Conservation (phyloP, 2,888 invertebrate species). For the Drosophila sordidapex region DNA sequence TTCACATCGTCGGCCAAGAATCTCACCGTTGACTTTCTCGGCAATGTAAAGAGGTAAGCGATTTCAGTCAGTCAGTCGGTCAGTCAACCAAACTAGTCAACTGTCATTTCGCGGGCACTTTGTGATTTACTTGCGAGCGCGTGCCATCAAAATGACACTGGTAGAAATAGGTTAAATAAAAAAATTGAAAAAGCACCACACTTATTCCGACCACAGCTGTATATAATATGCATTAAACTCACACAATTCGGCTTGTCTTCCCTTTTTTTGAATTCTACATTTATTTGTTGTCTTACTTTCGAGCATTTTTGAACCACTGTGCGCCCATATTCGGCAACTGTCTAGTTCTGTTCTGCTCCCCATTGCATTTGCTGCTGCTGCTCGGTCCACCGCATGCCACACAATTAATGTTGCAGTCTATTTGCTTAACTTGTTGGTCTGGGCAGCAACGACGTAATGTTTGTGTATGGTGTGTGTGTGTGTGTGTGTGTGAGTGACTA, state of each 20-base stretch:
- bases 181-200: too few species aligned
- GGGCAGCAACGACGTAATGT: conserved; percentile 29
- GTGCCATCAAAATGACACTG: conserved; percentile 12
- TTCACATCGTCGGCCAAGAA: conserved; percentile 92
- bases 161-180: neutral
- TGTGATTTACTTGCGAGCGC: conserved; percentile 58
- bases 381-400: conserved; percentile 62
- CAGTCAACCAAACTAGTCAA: conserved; percentile 16
- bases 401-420: conserved; percentile 83
- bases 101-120: conserved; percentile 42
- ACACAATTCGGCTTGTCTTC: neutral
- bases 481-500: conserved; percentile 24
- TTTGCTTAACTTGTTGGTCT: conserved; percentile 80
- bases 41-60: conserved; percentile 91
- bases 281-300: neutral
- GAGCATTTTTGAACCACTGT: neutral
- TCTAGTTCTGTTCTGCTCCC: neutral
- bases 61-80: conserved; percentile 1
- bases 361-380: conserved; percentile 5
- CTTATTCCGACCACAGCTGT: neutral
- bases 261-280: neutral
- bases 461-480: conserved; percentile 3
- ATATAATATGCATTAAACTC: neutral
- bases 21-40: conserved; percentile 92
- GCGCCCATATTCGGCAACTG: neutral